phyloP scores from a whole-genome alignment of 2,113 vertebrate genomes.

The Alligator sinensis region DNA sequence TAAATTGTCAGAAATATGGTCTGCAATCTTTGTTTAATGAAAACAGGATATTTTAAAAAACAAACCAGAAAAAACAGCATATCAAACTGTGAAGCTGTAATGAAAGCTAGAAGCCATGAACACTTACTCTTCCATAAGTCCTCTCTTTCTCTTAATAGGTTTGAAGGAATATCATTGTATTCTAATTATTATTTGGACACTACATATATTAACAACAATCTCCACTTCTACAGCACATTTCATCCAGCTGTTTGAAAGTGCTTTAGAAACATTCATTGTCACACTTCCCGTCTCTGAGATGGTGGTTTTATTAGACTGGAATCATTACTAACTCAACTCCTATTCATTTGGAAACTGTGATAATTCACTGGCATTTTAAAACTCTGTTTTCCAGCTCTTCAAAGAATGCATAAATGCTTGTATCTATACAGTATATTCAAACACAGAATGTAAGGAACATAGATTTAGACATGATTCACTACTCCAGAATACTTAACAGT shows the following conservation, averaged over 20 bases:
- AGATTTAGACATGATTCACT: not conserved
- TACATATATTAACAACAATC: not conserved
- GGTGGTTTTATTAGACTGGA: not conserved
- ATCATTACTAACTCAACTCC: not conserved
- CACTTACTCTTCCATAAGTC: not conserved
- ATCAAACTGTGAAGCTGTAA: not conserved
- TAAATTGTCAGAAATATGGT: not conserved
- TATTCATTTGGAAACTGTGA: not conserved
- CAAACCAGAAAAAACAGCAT: accelerated
- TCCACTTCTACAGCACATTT: not conserved
- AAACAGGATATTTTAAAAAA: not conserved
- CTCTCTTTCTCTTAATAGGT: not conserved
- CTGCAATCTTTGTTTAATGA: not conserved
- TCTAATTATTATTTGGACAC: not conserved
- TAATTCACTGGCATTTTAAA: not conserved
- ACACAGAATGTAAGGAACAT: not conserved
- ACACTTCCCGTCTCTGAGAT: accelerated
- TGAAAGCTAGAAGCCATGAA: not conserved
- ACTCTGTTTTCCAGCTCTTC: not conserved
- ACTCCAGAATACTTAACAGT: not conserved
- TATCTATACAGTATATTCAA: not conserved
- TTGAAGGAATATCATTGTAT: not conserved
- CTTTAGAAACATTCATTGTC: not conserved
- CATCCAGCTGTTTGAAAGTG: not conserved
- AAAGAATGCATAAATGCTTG: accelerated